phyloP scores from a whole-genome alignment of 2,888 invertebrate genomes.

The Heliconius sara region DNA sequence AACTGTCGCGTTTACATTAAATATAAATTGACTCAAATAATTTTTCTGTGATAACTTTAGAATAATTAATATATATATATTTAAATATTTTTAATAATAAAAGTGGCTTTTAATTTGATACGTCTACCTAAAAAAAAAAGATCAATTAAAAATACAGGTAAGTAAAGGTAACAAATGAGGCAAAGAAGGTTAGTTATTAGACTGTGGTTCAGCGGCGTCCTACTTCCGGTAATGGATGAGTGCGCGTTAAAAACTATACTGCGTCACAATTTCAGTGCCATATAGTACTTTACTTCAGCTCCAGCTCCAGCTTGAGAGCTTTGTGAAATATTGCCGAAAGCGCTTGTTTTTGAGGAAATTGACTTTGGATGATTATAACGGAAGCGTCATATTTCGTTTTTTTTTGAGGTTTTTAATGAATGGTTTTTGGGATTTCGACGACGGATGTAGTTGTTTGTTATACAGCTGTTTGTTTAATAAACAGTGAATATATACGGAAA shows the following conservation, averaged over 20 bases:
- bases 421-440: neutral
- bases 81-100: no score
- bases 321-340: constrained; percentile 16
- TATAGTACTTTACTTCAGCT: neutral
- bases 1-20: no score
- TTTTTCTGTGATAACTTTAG: no score
- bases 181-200: constrained; percentile 5
- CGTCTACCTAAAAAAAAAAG: neutral
- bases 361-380: constrained; percentile 12
- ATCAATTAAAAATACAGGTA: neutral
- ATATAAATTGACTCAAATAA: no score
- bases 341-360: constrained; percentile 2
- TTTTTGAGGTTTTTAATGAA: neutral
- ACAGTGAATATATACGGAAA: no score
- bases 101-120: neutral
- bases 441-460: neutral
- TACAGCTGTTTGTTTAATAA: no score
- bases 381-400: neutral
- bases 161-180: neutral
- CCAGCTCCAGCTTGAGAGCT: neutral
- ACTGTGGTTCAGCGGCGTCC: constrained; percentile 13
- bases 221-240: constrained; percentile 22
- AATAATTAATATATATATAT: no score
- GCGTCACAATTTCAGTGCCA: constrained; percentile 15
- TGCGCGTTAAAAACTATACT: constrained; percentile 21